These are phyloP conservation scores for Bombus picipes DNA, from an alignment of 1,140 invertebrate genomes.

Conservation along the genomic window DNA sequence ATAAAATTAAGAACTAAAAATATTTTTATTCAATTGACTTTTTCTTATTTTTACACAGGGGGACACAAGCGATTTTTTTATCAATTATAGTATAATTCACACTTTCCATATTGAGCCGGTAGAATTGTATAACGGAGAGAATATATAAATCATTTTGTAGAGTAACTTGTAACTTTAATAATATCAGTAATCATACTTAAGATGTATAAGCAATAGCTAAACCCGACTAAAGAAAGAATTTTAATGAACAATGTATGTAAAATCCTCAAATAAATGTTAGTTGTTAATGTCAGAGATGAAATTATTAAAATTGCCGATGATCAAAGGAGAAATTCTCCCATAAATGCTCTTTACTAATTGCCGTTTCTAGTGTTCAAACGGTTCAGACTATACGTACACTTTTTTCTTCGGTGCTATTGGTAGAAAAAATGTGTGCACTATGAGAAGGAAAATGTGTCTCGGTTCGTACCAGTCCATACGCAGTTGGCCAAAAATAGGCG, in stretches of 20 bases:
- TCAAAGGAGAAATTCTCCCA: no score
- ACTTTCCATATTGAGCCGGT: not conserved
- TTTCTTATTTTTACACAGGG: not conserved
- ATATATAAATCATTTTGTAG: not conserved
- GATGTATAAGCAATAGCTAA: not conserved
- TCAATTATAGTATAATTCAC: not conserved
- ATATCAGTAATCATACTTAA: not conserved
- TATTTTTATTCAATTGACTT: not conserved
- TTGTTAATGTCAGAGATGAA: slow-evolving; percentile 41
- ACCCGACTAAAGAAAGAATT: not conserved
- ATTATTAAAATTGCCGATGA: no score
- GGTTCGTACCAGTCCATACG: no score
- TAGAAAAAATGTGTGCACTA: no score
- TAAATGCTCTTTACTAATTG: no score
- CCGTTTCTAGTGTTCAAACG: no score
- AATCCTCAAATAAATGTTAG: not conserved
- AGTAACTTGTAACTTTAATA: not conserved
- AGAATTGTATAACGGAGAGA: not conserved
- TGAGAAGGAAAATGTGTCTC: no score
- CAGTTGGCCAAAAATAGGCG: no score
- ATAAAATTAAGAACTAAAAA: not conserved
- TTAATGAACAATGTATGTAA: not conserved
- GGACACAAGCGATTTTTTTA: not conserved
- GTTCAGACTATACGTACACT: no score
- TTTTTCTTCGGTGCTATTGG: no score